Base-by-base conservation (phyloP, 2,797 vertebrate species). In the Phyllotis vaccarum region DNA sequence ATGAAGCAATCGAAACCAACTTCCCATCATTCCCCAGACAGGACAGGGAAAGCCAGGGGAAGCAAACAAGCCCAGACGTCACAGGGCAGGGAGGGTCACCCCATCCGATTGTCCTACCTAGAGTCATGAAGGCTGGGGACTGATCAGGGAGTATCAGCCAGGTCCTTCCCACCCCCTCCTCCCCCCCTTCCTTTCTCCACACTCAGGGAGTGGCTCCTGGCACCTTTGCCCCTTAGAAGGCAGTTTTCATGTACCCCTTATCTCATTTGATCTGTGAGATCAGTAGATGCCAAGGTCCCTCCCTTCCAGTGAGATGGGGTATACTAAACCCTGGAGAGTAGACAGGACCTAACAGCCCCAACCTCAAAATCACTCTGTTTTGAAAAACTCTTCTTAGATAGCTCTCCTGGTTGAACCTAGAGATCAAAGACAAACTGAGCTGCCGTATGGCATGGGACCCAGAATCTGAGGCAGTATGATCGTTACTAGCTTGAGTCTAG, bases 221-320 rank as follows among this genome's bases (percentile, higher is more conserved):
- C 31, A 86, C 86, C 97, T 98, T 98, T 96, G 97, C 72, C 94
- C 94, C 87, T 70, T 24, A 6, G 31, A 56, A 93, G 75, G 62
- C n/a, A 21, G 62, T 60, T 52, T 64, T 37, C 72, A 68, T 21
- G 12, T 5, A 13, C 21, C 49, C 83, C 76, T 92, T 97, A 96
- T 97, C 91, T 89, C 58, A 43, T 43, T 43, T 0, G 6, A 95
- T 93, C 74, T 79, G 43, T 43, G 78, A 91, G 72, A 81, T 93
- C 43, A 83, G 56, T 27, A 66, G 74, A 82, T 86, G 62, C 80
- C 86, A 92, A 80, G 80, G 34, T 80, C 54, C 86, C 74, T 14
- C 54, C 90, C 79, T 14, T 52, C 21, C 49, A 54, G 80, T 29
- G 22, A 93, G 40, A 43, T 27, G 29, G 66, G 89, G 66, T n/a